Conservation (phyloP, 2,797 vertebrate species). For the Lates japonicus region DNA sequence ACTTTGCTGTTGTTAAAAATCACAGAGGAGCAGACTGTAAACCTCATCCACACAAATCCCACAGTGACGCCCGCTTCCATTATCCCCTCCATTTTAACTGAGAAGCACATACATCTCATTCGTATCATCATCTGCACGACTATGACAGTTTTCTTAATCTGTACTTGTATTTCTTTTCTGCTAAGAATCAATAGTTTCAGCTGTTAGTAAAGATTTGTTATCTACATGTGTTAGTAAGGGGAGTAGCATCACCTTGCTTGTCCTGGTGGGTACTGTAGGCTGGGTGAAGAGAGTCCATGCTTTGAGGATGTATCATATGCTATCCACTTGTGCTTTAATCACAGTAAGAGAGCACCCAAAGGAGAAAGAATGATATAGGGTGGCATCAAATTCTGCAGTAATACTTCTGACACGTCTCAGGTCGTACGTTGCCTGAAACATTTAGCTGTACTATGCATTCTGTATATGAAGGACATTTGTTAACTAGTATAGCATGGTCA, state of each 20-base stretch:
- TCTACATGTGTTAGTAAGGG: slow-evolving; percentile 71
- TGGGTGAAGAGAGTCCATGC: slow-evolving; percentile 75
- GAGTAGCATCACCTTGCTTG: slow-evolving; percentile 56
- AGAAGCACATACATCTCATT: slow-evolving; percentile 40
- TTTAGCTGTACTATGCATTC: slow-evolving; percentile 71
- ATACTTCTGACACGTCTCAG: slow-evolving; percentile 59
- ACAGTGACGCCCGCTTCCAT: slow-evolving; percentile 39
- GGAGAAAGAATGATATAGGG: slow-evolving; percentile 59
- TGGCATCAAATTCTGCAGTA: slow-evolving; percentile 48
- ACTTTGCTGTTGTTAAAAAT: slow-evolving; percentile 55
- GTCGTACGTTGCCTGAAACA: slow-evolving; percentile 58
- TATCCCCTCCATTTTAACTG: slow-evolving; percentile 24
- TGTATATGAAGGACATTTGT: slow-evolving; percentile 76
- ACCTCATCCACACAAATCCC: slow-evolving; percentile 46
- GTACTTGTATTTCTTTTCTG: slow-evolving; percentile 15
- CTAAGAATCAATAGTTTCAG: slow-evolving; percentile 61
- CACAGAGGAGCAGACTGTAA: slow-evolving; percentile 44
- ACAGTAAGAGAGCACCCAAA: slow-evolving; percentile 75
- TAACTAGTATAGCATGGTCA: slow-evolving; percentile 69
- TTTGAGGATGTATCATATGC: slow-evolving; percentile 76
- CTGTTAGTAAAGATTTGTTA: slow-evolving; percentile 64
- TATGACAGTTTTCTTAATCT: slow-evolving; percentile 41
- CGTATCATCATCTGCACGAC: slow-evolving; percentile 31
- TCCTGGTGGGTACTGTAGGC: slow-evolving; percentile 52
- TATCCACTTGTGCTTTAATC: slow-evolving; percentile 81